phyloP scores from a whole-genome alignment of 2,113 vertebrate species.

The Opisthocomus hoazin region DNA sequence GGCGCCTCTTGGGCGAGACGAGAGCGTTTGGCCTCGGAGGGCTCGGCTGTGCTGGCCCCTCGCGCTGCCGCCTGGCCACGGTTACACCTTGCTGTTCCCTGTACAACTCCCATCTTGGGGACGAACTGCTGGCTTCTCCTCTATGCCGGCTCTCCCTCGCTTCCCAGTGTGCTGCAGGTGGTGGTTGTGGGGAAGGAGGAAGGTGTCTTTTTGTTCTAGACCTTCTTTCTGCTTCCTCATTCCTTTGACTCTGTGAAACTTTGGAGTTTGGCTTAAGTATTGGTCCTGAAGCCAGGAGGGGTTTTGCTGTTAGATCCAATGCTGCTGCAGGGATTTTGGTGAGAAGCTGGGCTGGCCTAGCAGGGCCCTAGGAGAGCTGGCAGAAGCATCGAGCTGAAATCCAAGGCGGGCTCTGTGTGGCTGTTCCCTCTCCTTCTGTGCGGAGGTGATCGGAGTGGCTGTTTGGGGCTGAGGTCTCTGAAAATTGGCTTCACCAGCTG shows the following conservation, averaged over 20 bases:
- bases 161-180: background rate
- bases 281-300: background rate
- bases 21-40: background rate
- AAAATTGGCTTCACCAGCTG: background rate
- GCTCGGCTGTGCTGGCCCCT: background rate
- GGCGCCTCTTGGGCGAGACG: background rate
- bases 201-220: background rate
- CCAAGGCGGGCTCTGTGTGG: background rate
- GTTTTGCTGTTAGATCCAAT: background rate
- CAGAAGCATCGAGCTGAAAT: background rate
- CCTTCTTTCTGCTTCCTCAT: background rate
- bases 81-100: background rate
- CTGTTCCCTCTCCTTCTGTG: background rate
- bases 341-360: background rate
- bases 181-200: background rate
- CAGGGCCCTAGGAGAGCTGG: background rate
- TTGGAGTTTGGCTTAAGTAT: accelerated
- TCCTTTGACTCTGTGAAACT: background rate
- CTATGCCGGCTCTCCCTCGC: background rate
- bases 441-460: background rate
- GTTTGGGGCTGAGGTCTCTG: background rate
- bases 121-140: background rate
- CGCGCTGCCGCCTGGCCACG: background rate
- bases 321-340: background rate
- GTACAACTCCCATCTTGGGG: background rate